Evolutionary conservation across 1,140 invertebrate species (phyloP).

Genomic region (Metopolophium dirhodum): DNA sequence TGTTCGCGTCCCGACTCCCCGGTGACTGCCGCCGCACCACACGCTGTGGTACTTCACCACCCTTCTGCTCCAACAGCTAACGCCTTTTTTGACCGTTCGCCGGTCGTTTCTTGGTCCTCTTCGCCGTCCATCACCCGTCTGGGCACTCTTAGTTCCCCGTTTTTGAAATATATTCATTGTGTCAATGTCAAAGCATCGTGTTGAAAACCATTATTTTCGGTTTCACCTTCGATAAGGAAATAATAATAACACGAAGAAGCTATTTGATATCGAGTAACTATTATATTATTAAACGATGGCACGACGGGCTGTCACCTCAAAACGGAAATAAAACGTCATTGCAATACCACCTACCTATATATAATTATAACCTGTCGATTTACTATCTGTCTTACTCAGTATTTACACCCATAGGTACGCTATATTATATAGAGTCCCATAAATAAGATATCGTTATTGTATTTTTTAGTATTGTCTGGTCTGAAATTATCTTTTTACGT

Average conservation of each 20-base stretch:
- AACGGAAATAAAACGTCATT: conserved; percentile 3
- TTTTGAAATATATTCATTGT: not conserved
- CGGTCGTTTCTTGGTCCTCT: not conserved
- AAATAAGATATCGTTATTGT: not conserved
- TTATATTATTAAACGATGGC: not conserved
- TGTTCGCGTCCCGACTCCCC: too few relatives aligned
- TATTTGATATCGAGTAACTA: not conserved
- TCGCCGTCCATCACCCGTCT: not conserved
- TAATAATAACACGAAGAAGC: not conserved
- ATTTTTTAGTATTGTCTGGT: not conserved
- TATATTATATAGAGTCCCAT: not conserved
- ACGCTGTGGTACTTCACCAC: not conserved
- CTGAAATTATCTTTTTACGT: not conserved
- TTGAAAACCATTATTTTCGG: not conserved
- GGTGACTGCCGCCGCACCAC: not conserved
- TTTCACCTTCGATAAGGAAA: not conserved
- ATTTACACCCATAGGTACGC: not conserved
- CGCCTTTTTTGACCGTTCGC: not conserved
- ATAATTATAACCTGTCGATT: not conserved
- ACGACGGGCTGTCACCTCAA: not conserved
- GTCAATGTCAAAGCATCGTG: not conserved
- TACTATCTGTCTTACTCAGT: not conserved
- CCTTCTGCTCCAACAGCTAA: not conserved
- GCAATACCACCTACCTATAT: not conserved
- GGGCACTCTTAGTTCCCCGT: not conserved